A percentile compares a stretch with the other conserved stretches of the same genome.
phyloP scores from a whole-genome alignment of 2,888 invertebrate genomes.

The Pristionchus entomophagus region DNA sequence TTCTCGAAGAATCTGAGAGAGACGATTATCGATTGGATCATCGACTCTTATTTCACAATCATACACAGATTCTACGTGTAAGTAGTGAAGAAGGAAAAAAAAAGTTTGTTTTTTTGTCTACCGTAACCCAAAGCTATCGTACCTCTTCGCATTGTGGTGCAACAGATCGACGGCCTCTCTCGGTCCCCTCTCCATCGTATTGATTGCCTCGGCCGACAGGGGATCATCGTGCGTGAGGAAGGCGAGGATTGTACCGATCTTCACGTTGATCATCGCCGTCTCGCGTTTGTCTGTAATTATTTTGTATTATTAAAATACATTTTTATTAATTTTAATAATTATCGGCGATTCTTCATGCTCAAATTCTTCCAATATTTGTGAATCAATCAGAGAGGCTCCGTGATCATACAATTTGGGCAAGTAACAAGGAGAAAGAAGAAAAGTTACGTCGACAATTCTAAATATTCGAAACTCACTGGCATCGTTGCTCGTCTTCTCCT shows the following conservation, averaged over 20 bases:
- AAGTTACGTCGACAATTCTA: too few species aligned
- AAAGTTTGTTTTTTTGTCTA: neutral
- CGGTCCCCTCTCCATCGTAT: slow-evolving; percentile 51
- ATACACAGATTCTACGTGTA: neutral
- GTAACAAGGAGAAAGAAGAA: too few species aligned
- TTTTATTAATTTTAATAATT: neutral
- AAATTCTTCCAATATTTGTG: neutral
- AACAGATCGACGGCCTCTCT: slow-evolving; percentile 52
- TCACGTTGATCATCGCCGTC: slow-evolving; percentile 50
- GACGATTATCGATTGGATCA: neutral
- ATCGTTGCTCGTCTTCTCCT: neutral
- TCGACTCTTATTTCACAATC: too few species aligned
- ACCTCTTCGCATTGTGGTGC: slow-evolving; percentile 49
- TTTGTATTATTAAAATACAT: neutral
- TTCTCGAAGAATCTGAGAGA: slow-evolving; percentile 55
- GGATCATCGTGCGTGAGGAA: slow-evolving; percentile 68
- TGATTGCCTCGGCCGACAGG: slow-evolving; percentile 55
- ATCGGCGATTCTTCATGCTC: neutral
- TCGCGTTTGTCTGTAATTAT: slow-evolving; percentile 16
- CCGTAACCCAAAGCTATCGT: neutral
- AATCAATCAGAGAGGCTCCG: too few species aligned
- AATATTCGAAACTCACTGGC: neutral
- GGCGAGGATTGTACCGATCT: slow-evolving; percentile 54
- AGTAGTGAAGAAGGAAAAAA: neutral
- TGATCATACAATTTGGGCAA: too few species aligned